Evolutionary conservation across 2,888 invertebrate genomes (phyloP).

Genomic region (Mythimna loreyi): DNA sequence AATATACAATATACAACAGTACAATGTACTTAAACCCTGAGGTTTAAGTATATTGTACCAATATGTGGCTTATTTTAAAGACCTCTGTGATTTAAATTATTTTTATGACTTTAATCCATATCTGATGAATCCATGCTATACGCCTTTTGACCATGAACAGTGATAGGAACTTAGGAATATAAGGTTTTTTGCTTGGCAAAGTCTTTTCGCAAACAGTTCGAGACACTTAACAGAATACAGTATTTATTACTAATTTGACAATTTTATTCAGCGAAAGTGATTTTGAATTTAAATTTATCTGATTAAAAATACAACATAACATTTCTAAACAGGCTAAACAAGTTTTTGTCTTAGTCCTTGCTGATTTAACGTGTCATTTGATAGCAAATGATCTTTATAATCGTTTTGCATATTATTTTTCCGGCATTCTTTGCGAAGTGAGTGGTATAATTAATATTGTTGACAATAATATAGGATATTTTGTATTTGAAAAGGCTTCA

Average conservation of each 20-base stretch:
- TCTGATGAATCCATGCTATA: not conserved
- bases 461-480: too few species aligned
- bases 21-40: too few species aligned
- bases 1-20: too few species aligned
- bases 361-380: not conserved
- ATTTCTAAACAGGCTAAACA: not conserved
- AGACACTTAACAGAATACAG: not conserved
- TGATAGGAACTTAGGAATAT: not conserved
- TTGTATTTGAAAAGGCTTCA: not conserved
- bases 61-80: too few species aligned
- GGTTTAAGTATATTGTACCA: too few species aligned
- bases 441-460: not conserved
- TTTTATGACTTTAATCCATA: too few species aligned
- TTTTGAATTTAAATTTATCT: not conserved
- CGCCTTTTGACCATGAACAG: not conserved
- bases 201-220: not conserved
- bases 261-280: conserved; percentile 20
- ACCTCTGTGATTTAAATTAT: too few species aligned
- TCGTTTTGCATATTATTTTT: conserved; percentile 8
- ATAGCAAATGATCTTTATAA: conserved; percentile 14
- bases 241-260: not conserved
- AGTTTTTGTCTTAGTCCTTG: conserved; percentile 1
- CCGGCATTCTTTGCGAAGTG: not conserved
- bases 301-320: conserved; percentile 4
- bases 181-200: not conserved